These are phyloP conservation scores for Strix occidentalis DNA, from an alignment of 2,797 vertebrate genomes.

Conservation along the genomic window DNA sequence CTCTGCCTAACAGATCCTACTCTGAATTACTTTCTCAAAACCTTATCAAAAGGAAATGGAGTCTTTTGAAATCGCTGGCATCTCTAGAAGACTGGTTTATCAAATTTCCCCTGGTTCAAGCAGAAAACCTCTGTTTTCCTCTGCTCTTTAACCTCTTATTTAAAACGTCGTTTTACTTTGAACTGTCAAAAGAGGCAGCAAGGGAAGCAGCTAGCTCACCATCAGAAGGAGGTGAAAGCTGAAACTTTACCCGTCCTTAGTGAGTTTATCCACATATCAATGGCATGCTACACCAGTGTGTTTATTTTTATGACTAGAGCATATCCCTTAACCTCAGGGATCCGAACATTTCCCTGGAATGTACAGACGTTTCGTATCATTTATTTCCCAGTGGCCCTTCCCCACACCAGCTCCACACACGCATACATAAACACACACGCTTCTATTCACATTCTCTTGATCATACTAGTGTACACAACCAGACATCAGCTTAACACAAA, in stretches of 20 bases:
- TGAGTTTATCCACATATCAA: conserved; percentile 63
- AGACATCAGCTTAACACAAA: neutral
- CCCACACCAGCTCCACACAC: neutral
- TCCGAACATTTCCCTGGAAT: conserved; percentile 60
- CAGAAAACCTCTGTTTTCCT: conserved; percentile 59
- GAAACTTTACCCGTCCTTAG: conserved; percentile 66
- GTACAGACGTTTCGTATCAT: conserved; percentile 54
- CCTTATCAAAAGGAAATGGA: conserved; percentile 69
- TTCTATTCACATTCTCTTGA: conserved; percentile 13
- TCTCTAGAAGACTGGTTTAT: conserved; percentile 67
- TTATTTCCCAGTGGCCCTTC: conserved; percentile 51
- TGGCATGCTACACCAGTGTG: conserved; percentile 21
- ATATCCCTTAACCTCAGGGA: conserved; percentile 66
- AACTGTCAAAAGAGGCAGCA: conserved; percentile 61
- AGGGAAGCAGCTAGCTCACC: conserved; percentile 59
- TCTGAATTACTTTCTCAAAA: conserved; percentile 63
- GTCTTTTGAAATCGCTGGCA: conserved; percentile 64
- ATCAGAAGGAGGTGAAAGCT: conserved; percentile 63
- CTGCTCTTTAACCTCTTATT: conserved; percentile 71
- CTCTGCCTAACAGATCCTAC: conserved; percentile 44
- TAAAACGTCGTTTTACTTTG: conserved; percentile 72
- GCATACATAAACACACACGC: conserved; percentile 21
- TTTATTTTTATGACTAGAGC: conserved; percentile 69
- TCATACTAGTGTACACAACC: neutral
- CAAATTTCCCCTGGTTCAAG: conserved; percentile 65